These are phyloP conservation scores for Myotis findleyi DNA, from an alignment of 2,797 vertebrate species.

Conservation along the genomic window DNA sequence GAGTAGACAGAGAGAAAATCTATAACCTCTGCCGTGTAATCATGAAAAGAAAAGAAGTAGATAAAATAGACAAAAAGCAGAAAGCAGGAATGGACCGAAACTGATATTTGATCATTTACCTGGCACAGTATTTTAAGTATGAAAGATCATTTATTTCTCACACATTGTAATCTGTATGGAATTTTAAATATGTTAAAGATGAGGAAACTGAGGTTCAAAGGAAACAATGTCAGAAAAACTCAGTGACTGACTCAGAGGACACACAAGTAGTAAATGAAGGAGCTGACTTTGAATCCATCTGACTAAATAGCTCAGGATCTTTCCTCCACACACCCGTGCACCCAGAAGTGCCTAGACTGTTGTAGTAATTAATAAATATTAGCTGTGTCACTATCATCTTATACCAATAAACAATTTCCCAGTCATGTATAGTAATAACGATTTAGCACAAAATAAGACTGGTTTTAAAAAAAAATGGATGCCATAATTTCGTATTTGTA, in stretches of 20 bases:
- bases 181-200: background rate
- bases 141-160: background rate
- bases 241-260: background rate
- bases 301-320: background rate
- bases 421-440: background rate
- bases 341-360: background rate
- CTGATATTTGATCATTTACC: background rate
- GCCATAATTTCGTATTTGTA: background rate
- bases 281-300: background rate
- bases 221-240: background rate
- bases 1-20: background rate
- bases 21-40: background rate
- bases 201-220: background rate
- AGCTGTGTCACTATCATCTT: background rate
- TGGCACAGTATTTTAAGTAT: background rate
- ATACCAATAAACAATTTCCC: background rate
- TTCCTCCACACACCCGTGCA: background rate
- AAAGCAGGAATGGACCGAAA: background rate
- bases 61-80: background rate
- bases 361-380: background rate
- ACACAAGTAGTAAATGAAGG: background rate
- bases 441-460: background rate
- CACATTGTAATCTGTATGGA: background rate
- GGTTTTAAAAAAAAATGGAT: background rate
- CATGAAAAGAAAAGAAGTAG: background rate